Base-by-base conservation (phyloP, 2,113 vertebrate genomes). In the Triplophysa siluroides region DNA sequence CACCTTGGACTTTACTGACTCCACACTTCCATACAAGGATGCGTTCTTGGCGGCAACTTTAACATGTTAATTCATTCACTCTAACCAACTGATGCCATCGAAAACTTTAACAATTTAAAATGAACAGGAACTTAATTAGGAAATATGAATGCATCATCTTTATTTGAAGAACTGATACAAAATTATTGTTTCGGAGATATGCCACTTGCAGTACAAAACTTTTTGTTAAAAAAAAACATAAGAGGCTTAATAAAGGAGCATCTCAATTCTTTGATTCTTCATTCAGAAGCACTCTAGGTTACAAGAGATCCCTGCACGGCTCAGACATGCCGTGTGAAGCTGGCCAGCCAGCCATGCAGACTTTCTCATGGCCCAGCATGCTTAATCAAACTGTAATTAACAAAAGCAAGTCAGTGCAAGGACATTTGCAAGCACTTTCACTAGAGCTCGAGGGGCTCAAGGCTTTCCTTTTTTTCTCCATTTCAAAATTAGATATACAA, bases 311-410 rank as follows among this genome's bases (percentile, higher is more conserved):
- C 33, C 26, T n/a, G 58, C 68, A 43, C 3, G n/a, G 62, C 62
- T 45, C 79, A 93, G 87, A 93, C 82, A 91, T 92, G 93, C 76
- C 83, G 81, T 82, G 91, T 91, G 88, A 92, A 89, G 85, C 83
- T 90, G 91, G 78, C 84, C 84, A 84, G 81, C 73, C 79, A 90
- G 81, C 73, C 79, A 90, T 78, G 78, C 38, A 24, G 86, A 84
- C 85, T 86, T 87, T 90, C 90, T 91, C 91, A 89, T 85, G 92
- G 85, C 86, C 85, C 83, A 78, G 83, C 87, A 90, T 91, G 88
- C 87, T 91, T 93, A 91, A 95, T 92, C 85, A 90, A 93, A 93
- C 80, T 94, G 87, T 88, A 94, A 93, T 69, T 92, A 90, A 92
- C 26, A 90, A 92, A 92, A 93, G 86, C 87, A 91, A 93, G 90